Evolutionary conservation across 2,888 invertebrate genomes (phyloP), one percentile per base, ranked within the genome.

Genomic region (Hermaeophaga mercurialis): DNA sequence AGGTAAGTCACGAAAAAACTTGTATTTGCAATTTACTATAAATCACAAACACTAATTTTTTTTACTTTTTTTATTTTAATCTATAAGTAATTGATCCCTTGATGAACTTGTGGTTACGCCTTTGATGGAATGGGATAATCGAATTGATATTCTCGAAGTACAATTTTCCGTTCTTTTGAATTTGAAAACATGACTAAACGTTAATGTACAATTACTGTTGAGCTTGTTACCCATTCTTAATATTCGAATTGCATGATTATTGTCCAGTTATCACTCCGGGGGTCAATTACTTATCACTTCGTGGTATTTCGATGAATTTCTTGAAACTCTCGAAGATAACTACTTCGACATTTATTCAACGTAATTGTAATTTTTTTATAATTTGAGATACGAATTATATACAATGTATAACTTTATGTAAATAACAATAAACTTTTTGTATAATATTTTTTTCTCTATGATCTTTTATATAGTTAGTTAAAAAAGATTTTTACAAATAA

Each of bases 211-310:
- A 52, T 52, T 44, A 52, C 34, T 24, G 41, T 41, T 14, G n/a
- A 14, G 19, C 41, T 50, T 41, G 50, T 50, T 50, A 41, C 50
- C 19, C 12, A 39, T 50, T 31, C 50, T 31, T 50, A 50, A 50
- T 50, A 41, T 50, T 41, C 31, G 19, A 50, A 39, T 41, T 41
- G 50, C 50, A 50, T 41, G 50, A 50, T 50, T 50, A 41, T 50
- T 50, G 39, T 31, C 31, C 50, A 50, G 50, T 50, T 50, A 50
- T 50, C 50, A 50, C 50, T 50, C 41, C 50, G 9, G 41, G 50
- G 50, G 50, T 39, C 50, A 50, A 50, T 50, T 50, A 50, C 50
- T 24, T 41, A 50, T 41, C 31, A 50, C 41, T 41, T 31, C 50
- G 41, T 41, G 41, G 38, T 48, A 38, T 48, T 48, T 48, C 17